A percentile compares a stretch with the other conserved stretches of the same genome.
Conservation (phyloP, 1,140 invertebrate species). For the Bombus confusus region DNA sequence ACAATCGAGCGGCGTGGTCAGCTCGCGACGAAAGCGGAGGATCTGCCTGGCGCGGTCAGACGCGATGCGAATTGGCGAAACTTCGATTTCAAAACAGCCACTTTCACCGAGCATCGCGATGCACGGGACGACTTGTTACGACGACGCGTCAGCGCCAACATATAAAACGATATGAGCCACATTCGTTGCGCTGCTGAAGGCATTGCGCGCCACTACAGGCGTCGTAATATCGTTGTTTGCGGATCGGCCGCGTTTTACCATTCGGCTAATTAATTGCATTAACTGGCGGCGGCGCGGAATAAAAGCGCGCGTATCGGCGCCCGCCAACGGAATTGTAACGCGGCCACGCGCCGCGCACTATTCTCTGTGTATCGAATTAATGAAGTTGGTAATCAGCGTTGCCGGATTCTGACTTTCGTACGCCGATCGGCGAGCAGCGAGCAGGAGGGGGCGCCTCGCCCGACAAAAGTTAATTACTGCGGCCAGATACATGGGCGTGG, state of each 20-base stretch:
- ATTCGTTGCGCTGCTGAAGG: background rate
- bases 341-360: background rate
- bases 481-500: constrained; percentile 53
- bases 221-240: constrained; percentile 37
- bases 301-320: constrained; percentile 34
- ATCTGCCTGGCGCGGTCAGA: no score
- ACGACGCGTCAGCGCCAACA: no score
- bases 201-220: background rate
- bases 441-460: background rate
- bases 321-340: constrained; percentile 32
- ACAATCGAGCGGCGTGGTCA: no score
- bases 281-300: constrained; percentile 42
- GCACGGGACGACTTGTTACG: background rate
- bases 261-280: constrained; percentile 57
- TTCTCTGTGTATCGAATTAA: constrained; percentile 52
- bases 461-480: constrained; percentile 59
- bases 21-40: no score
- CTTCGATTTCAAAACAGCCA: no score
- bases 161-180: background rate
- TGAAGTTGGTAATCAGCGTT: constrained; percentile 57
- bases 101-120: background rate
- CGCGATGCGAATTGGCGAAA: no score
- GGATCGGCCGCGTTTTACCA: constrained; percentile 41
- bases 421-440: background rate
- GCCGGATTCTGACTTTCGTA: constrained; percentile 58